Evolutionary conservation across 2,113 vertebrate species (phyloP).

Genomic region (Sturnira hondurensis): DNA sequence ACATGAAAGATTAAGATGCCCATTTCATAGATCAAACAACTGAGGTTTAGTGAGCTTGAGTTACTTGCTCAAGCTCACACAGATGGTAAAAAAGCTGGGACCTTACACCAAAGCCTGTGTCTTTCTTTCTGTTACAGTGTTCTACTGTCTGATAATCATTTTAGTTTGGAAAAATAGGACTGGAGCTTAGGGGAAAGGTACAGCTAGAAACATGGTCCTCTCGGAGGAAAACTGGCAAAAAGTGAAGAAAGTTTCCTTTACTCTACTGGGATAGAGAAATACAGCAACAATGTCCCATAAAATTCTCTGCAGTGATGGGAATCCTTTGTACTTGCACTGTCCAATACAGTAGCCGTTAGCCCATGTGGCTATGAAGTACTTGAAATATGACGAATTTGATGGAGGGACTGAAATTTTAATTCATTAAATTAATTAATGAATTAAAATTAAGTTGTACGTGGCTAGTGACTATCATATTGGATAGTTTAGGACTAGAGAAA

Average conservation of each 20-base stretch:
- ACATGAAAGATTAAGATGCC: neutral
- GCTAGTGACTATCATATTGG: neutral
- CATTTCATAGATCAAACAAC: neutral
- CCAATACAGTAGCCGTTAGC: neutral
- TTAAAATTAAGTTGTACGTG: neutral
- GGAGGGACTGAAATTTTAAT: neutral
- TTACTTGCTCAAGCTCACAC: neutral
- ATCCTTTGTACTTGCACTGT: neutral
- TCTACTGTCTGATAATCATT: neutral
- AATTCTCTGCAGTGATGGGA: neutral
- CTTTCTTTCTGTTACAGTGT: neutral
- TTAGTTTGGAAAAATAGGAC: constrained; percentile 3
- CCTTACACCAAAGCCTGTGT: neutral
- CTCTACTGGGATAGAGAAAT: neutral
- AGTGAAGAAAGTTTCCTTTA: neutral
- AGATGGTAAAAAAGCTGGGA: neutral
- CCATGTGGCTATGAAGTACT: neutral
- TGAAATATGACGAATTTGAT: neutral
- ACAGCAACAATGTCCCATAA: neutral
- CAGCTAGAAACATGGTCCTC: neutral
- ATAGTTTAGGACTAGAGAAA: neutral
- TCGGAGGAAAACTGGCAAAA: neutral
- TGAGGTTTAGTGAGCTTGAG: neutral
- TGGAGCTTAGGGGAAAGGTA: neutral
- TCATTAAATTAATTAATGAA: neutral